phyloP scores from a whole-genome alignment of 1,140 invertebrate species.

The Bombus confusus region DNA sequence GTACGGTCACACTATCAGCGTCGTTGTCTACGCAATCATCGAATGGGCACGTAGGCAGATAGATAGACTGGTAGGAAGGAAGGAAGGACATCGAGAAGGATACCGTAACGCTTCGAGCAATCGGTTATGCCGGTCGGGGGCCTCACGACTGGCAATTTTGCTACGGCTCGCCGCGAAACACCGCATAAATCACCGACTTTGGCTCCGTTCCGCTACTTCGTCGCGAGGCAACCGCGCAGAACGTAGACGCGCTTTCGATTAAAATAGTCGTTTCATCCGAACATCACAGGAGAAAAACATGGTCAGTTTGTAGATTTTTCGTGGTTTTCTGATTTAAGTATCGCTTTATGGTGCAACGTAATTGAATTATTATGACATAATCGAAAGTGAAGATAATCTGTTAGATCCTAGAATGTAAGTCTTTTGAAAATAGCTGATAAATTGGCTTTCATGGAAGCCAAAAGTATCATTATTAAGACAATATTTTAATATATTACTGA shows the following conservation, averaged over 20 bases:
- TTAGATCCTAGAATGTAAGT: too few species aligned
- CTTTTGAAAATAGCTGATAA: too few species aligned
- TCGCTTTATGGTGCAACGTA: too few species aligned
- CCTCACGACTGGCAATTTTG: slow-evolving; percentile 41
- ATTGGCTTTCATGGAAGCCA: too few species aligned
- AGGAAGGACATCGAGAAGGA: slow-evolving; percentile 47
- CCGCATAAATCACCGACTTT: slow-evolving; percentile 40
- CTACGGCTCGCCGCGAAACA: slow-evolving; percentile 42
- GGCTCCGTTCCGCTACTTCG: slow-evolving; percentile 23
- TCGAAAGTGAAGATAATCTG: too few species aligned
- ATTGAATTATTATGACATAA: too few species aligned
- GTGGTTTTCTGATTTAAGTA: too few species aligned
- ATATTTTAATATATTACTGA: too few species aligned
- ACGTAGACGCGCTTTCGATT: neutral
- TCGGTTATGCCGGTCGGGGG: slow-evolving; percentile 54
- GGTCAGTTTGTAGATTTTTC: too few species aligned
- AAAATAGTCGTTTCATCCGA: neutral
- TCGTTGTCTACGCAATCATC: neutral
- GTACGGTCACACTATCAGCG: slow-evolving; percentile 1
- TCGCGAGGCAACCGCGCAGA: neutral
- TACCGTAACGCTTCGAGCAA: slow-evolving; percentile 56
- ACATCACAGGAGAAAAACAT: too few species aligned
- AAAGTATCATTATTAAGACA: too few species aligned
- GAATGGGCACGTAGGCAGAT: slow-evolving; percentile 32
- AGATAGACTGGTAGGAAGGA: slow-evolving; percentile 44